Evolutionary conservation across 2,113 vertebrate species (phyloP).

Genomic region (Neolamprologus hecqui): DNA sequence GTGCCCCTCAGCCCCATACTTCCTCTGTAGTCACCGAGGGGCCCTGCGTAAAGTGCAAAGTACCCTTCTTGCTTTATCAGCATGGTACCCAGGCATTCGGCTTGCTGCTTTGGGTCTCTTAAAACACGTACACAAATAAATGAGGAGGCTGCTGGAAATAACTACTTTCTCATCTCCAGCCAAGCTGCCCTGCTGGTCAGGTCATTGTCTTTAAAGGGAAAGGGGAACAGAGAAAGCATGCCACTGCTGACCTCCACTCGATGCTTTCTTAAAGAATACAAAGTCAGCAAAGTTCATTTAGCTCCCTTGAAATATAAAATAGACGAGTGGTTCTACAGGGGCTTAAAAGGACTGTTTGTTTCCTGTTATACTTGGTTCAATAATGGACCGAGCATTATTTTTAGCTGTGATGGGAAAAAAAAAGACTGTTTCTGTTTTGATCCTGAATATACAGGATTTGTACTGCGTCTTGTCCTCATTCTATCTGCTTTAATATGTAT

Average conservation of each 20-base stretch:
- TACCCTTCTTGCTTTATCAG: constrained; percentile 52
- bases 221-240: neutral
- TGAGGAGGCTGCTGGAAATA: constrained; percentile 53
- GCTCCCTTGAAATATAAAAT: neutral
- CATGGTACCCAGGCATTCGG: constrained; percentile 40
- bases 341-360: constrained; percentile 29
- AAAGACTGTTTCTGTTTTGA: constrained; percentile 12
- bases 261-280: neutral
- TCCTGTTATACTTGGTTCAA: neutral
- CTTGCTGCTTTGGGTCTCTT: constrained; percentile 29
- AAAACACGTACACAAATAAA: constrained; percentile 57
- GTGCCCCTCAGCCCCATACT: constrained; percentile 1
- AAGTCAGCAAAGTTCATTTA: constrained; percentile 31
- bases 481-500: constrained; percentile 13
- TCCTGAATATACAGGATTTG: neutral
- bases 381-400: neutral
- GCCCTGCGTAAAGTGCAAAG: constrained; percentile 30
- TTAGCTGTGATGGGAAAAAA: neutral
- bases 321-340: neutral
- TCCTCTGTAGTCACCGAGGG: constrained; percentile 15
- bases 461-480: constrained; percentile 29
- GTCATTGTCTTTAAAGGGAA: constrained; percentile 58
- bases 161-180: constrained; percentile 53
- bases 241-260: neutral
- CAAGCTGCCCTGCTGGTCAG: constrained; percentile 37